These are phyloP conservation scores for Larimichthys polyactis DNA, from an alignment of 2,113 vertebrate species.

Conservation along the genomic window DNA sequence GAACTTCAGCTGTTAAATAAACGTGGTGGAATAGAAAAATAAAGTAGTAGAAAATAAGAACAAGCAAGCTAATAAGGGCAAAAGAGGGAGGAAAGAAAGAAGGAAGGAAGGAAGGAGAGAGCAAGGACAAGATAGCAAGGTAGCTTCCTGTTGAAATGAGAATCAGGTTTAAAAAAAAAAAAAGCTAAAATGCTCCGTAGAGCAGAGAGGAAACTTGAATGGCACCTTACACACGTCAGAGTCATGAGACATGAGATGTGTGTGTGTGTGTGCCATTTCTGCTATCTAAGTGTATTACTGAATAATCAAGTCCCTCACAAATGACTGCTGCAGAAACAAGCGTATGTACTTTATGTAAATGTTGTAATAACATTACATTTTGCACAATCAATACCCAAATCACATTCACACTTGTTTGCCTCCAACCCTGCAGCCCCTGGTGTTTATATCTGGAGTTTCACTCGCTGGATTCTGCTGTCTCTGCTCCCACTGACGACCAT, in stretches of 20 bases:
- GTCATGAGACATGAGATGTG: background rate
- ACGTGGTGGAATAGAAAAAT: too few species aligned
- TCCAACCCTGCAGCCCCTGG: constrained; percentile 15
- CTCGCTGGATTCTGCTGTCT: constrained; percentile 67
- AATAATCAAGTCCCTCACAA: background rate
- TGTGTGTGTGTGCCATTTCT: background rate
- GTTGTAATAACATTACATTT: background rate
- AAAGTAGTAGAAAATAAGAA: too few species aligned
- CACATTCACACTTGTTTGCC: background rate
- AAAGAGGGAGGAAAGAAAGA: too few species aligned
- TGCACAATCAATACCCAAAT: background rate
- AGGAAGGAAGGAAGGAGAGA: too few species aligned
- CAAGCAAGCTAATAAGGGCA: too few species aligned
- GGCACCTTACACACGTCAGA: background rate
- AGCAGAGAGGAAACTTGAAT: background rate
- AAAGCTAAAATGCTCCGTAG: too few species aligned
- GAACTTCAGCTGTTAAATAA: too few species aligned
- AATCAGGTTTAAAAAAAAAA: too few species aligned
- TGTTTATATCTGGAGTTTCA: constrained; percentile 49
- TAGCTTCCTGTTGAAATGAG: too few species aligned
- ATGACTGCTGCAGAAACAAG: background rate
- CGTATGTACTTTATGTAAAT: too few species aligned
- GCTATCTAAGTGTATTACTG: background rate
- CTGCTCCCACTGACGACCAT: constrained; percentile 41
- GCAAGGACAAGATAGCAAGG: too few species aligned